Evolutionary conservation across 2,888 invertebrate genomes (phyloP), one percentile per base, ranked within the genome.

Genomic region (Heliothis peltigera): DNA sequence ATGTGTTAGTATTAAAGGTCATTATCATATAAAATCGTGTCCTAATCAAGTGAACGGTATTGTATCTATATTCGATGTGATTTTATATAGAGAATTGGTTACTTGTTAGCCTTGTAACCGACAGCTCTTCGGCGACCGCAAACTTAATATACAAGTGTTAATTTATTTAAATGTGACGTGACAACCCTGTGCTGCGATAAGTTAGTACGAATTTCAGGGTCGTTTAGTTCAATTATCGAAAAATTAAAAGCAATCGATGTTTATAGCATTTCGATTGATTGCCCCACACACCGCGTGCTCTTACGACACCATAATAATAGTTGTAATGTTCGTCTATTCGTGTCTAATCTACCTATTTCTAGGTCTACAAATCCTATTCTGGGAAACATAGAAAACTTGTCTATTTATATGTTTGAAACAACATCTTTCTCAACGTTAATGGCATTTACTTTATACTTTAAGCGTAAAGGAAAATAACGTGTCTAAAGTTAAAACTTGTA

Each of bases 21-120:
- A 90, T 88, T 87, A 88, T 83, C 84, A 86, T 85, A 82, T 77
- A 73, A 82, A 84, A 82, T 79, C 83, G 81, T 88, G 86, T 86
- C 80, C 78, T 88, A 85, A 87, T 87, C 79, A 88, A 92, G 93
- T 92, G 93, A 92, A 86, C 83, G 89, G 89, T 89, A 84, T 84
- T 85, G 81, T 84, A 81, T 79, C 69, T 82, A 83, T 83, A 87
- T 88, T 88, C 83, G 89, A 91, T 89, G 87, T 91, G 87, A 88
- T 87, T 87, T 86, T 85, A 82, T 82, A 76, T 70, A 76, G 79
- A 77, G 87, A 85, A 87, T 89, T 89, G 86, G 87, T 87, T 88
- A 84, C 86, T 88, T 76, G 93, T 89, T 92, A 87, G 87, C 94
- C 94, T 94, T 94, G 94, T 84, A 77, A 66, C 72, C 70, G 86